Evolutionary conservation across 2,797 vertebrate species (phyloP).

Genomic region (Channa striata): DNA sequence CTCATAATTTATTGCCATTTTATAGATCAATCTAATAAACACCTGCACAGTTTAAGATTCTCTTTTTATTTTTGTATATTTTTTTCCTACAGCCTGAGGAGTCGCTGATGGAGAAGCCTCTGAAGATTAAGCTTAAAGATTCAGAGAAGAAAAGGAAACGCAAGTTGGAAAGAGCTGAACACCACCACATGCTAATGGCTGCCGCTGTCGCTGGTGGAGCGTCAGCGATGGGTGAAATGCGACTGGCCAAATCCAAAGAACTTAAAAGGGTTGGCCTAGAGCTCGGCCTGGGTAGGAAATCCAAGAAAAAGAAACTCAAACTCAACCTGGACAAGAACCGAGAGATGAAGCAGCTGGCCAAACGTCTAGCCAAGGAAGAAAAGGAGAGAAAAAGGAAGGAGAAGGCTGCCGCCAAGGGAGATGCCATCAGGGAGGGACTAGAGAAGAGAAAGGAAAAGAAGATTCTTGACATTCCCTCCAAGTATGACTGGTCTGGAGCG

Average conservation of each 20-base stretch:
- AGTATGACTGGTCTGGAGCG: constrained; percentile 98
- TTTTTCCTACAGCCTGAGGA: constrained; percentile 86
- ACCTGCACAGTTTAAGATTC: not conserved
- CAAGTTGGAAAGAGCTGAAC: constrained; percentile 94
- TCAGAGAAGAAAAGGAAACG: constrained; percentile 95
- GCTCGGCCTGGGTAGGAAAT: constrained; percentile 85
- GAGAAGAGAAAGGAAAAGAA: constrained; percentile 97
- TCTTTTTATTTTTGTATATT: not conserved
- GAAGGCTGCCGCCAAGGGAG: constrained; percentile 90
- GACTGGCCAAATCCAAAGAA: constrained; percentile 92
- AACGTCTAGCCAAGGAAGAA: constrained; percentile 97
- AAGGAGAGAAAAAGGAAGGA: constrained; percentile 96
- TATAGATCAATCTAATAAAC: not conserved
- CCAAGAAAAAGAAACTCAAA: constrained; percentile 98
- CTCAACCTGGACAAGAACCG: constrained; percentile 93
- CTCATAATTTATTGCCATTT: not conserved
- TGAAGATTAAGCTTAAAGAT: constrained; percentile 94
- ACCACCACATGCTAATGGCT: constrained; percentile 87
- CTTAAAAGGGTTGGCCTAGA: constrained; percentile 89
- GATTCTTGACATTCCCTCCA: constrained; percentile 96
- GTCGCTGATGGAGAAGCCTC: constrained; percentile 91
- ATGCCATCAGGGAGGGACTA: constrained; percentile 89
- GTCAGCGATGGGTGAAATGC: constrained; percentile 61
- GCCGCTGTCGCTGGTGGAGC: constrained; percentile 73
- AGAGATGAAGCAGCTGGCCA: constrained; percentile 96